Evolutionary conservation across 2,113 vertebrate genomes (phyloP), one percentile per base, ranked within the genome.

Genomic region (Galemys pyrenaicus): DNA sequence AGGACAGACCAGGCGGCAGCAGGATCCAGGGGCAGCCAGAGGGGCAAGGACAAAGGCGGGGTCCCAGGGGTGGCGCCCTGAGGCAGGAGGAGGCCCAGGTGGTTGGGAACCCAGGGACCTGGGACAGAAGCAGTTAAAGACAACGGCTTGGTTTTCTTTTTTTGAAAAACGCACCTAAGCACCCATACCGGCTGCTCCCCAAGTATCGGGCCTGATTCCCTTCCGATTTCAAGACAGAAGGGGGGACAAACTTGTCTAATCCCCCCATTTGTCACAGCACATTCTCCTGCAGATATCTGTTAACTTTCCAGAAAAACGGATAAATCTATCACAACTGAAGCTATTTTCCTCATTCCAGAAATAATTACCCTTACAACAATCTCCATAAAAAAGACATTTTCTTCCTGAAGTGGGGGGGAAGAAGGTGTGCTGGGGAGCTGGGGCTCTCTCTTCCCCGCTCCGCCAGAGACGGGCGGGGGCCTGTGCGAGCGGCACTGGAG

Each of bases 1-100:
- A n/a, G n/a, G n/a, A n/a, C n/a, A n/a, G n/a, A n/a, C n/a, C n/a
- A n/a, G n/a, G n/a, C n/a, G n/a, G n/a, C n/a, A n/a, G n/a, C n/a
- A n/a, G n/a, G n/a, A n/a, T n/a, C n/a, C n/a, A n/a, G n/a, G n/a
- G n/a, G n/a, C n/a, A n/a, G n/a, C n/a, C n/a, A n/a, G n/a, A n/a
- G n/a, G n/a, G n/a, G n/a, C n/a, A n/a, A n/a, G n/a, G n/a, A n/a
- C n/a, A n/a, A n/a, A n/a, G n/a, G n/a, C n/a, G n/a, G n/a, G n/a
- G n/a, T n/a, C n/a, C n/a, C n/a, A n/a, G n/a, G n/a, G n/a, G n/a
- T n/a, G n/a, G n/a, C n/a, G n/a, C n/a, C n/a, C n/a, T n/a, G n/a
- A n/a, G n/a, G n/a, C n/a, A n/a, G n/a, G n/a, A n/a, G n/a, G 46
- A 5, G 56, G 30, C 46, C 0, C 0, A 0, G 1, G 9, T n/a